Base-by-base conservation (phyloP, 1,140 invertebrate genomes). In the Araneus ventricosus region DNA sequence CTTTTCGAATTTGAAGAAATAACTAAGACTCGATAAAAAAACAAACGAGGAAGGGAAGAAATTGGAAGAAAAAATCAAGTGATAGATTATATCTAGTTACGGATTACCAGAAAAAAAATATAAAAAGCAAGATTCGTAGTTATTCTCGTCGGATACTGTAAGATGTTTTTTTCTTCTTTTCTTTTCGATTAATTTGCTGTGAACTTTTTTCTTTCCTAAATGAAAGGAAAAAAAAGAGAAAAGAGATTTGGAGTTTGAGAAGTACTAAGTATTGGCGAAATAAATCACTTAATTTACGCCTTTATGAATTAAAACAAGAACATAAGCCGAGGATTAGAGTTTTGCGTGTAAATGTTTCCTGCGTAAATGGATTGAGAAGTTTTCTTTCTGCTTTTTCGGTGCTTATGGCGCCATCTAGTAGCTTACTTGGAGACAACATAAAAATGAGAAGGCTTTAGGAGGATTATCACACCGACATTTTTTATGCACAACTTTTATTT, bases 231-330 rank as follows among this genome's bases (percentile, higher is more conserved):
- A 52, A n/a, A 24, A 27, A 6, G 45, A 41, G 41, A 52, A 82
- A 82, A 45, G 41, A 45, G 80, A 52, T 82, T 75, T 75, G 70
- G 27, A 75, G 70, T 20, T 75, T 75, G 30, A 34, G 24, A 22
- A 14, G 80, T 82, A 52, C 39, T 82, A 45, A 82, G 41, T 45
- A 41, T 82, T 7, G 14, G 37, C 6, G 39, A 41, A 82, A 82
- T 82, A 82, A 82, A 82, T 82, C 80, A 34, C 70, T 75, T 75
- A 75, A 75, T 75, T 75, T 75, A 75, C 70, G 70, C 70, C 30
- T 75, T 75, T 75, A 10, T 75, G 70, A 75, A 22, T 75, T 37
- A 75, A 75, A 75, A 37, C 30, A 20, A 30, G 30, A 37, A 37
- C 70, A 75, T 75, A 34, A 75, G 70, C 34, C 30, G 70, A 20